Conservation (phyloP, 2,113 vertebrate genomes). For the Grus americana region DNA sequence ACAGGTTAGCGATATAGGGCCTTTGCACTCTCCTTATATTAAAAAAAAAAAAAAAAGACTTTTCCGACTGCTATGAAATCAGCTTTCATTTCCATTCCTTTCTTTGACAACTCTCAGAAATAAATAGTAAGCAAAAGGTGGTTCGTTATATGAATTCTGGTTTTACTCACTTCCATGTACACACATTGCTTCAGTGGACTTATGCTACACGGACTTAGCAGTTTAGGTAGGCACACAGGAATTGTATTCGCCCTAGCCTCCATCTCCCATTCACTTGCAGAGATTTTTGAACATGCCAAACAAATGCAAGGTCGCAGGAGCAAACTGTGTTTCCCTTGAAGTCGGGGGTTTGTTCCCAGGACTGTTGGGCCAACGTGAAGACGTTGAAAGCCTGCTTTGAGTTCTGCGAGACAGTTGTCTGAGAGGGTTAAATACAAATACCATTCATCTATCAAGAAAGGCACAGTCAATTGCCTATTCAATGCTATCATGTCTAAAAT, state of each 20-base stretch:
- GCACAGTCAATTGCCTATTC: neutral
- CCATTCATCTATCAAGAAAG: neutral
- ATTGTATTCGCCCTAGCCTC: neutral
- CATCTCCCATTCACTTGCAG: neutral
- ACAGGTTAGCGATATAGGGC: accelerated
- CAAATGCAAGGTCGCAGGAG: neutral
- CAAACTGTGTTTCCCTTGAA: neutral
- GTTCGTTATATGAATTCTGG: neutral
- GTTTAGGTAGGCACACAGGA: neutral
- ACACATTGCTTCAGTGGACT: neutral
- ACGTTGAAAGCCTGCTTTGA: neutral
- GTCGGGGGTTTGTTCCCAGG: neutral
- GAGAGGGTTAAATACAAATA: neutral
- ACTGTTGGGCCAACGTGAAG: neutral
- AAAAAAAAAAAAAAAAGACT: neutral
- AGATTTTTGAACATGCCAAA: neutral
- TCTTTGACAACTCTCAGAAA: neutral
- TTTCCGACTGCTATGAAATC: neutral
- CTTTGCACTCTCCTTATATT: neutral
- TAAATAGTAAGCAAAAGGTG: neutral
- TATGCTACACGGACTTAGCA: neutral
- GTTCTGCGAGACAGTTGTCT: neutral
- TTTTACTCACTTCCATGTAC: neutral
- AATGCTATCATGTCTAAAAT: neutral
- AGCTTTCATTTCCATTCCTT: neutral